Percentiles rank a stretch among this genome's conserved stretches.
These are phyloP conservation scores for Benitochromis conjunctus DNA, from an alignment of 2,113 vertebrate species.

Conservation along the genomic window DNA sequence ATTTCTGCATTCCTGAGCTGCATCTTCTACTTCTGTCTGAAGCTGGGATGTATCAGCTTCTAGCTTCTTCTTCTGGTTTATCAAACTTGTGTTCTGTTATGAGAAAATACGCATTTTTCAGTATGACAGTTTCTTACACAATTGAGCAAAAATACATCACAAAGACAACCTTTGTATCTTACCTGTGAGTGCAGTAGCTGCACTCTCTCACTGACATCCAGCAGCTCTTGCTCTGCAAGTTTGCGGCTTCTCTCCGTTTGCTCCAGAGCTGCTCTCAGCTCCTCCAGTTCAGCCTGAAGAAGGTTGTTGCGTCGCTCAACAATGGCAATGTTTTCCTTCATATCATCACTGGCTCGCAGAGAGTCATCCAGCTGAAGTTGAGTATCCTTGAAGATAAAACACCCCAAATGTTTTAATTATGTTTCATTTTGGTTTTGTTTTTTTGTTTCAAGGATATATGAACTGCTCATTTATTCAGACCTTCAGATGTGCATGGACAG, in stretches of 20 bases:
- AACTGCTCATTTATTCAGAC: slow-evolving; percentile 16
- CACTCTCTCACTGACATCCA: slow-evolving; percentile 64
- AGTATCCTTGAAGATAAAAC: slow-evolving; percentile 63
- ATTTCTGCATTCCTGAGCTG: slow-evolving; percentile 59
- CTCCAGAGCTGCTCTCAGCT: slow-evolving; percentile 75
- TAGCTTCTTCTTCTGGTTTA: slow-evolving; percentile 69
- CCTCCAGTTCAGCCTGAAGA: slow-evolving; percentile 80
- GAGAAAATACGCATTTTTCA: background rate
- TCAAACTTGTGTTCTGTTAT: slow-evolving; percentile 54
- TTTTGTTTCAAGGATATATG: background rate
- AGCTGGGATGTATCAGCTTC: slow-evolving; percentile 57
- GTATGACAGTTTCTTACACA: background rate
- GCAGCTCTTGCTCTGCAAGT: slow-evolving; percentile 44
- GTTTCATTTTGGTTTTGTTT: background rate
- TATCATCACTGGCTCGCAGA: background rate
- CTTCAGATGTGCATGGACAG: slow-evolving; percentile 81
- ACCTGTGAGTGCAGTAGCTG: slow-evolving; percentile 73
- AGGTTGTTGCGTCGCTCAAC: slow-evolving; percentile 56
- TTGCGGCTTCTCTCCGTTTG: slow-evolving; percentile 62
- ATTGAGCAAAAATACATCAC: too few relatives aligned
- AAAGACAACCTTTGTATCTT: too few relatives aligned
- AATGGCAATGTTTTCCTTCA: background rate
- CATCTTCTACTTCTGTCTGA: slow-evolving; percentile 62
- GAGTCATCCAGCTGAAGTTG: slow-evolving; percentile 80
- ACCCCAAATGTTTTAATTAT: slow-evolving; percentile 7